A percentile compares a stretch with the other conserved stretches of the same genome.
These are phyloP conservation scores for Thaumatotibia leucotreta DNA, from an alignment of 1,140 invertebrate species.

Conservation along the genomic window DNA sequence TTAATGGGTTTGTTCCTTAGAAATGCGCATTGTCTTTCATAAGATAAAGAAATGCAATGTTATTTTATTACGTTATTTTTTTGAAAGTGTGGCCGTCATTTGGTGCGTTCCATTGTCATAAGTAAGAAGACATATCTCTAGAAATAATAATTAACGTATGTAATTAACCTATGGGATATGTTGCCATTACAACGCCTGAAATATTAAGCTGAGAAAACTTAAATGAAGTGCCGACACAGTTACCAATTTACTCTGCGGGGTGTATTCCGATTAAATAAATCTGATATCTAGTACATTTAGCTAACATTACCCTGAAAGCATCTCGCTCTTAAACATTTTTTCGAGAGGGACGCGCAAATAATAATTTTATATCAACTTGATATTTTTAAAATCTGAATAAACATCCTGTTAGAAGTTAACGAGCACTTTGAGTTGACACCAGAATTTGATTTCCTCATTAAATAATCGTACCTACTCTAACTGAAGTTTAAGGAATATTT, in stretches of 20 bases:
- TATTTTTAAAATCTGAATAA: background rate
- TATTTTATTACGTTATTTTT: too few relatives aligned
- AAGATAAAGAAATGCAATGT: too few relatives aligned
- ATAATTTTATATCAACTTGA: background rate
- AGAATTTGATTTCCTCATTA: constrained; percentile 7
- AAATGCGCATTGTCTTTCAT: too few relatives aligned
- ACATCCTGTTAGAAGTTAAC: background rate
- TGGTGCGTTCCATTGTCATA: too few relatives aligned
- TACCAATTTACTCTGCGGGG: constrained; percentile 9
- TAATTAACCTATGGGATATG: too few relatives aligned
- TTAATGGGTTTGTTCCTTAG: too few relatives aligned
- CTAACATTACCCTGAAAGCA: background rate
- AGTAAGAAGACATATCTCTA: too few relatives aligned
- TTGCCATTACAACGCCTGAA: too few relatives aligned
- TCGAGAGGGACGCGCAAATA: background rate
- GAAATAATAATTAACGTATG: too few relatives aligned
- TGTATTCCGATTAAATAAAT: background rate
- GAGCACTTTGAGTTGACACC: constrained; percentile 7
- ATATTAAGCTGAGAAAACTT: constrained; percentile 17
- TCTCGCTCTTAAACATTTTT: background rate
- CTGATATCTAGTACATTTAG: background rate
- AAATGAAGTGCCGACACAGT: constrained; percentile 21
- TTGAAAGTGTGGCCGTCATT: too few relatives aligned
- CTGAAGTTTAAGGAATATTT: background rate
- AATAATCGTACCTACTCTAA: background rate